Conservation (phyloP, 2,888 invertebrate genomes). For the Rugalucina vietnamica region DNA sequence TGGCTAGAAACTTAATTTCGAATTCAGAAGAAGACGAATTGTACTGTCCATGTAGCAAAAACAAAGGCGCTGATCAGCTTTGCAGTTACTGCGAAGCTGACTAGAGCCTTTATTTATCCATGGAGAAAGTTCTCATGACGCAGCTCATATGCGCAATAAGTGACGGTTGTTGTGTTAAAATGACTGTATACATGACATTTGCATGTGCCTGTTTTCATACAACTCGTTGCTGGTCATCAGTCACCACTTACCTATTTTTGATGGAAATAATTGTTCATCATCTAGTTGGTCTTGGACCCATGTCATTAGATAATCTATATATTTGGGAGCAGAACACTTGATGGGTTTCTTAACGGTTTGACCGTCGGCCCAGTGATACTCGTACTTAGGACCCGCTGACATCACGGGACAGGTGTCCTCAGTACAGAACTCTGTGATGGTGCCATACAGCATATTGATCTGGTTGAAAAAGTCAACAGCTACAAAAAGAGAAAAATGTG, state of each 20-base stretch:
- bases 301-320: slow-evolving; percentile 99
- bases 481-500: slow-evolving; percentile 86
- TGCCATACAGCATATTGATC: slow-evolving; percentile 99
- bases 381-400: slow-evolving; percentile 99
- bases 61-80: no score
- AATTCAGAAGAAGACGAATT: no score
- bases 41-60: no score
- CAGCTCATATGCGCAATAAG: no score
- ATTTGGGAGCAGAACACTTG: slow-evolving; percentile 99
- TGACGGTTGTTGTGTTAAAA: no score
- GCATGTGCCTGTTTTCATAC: no score
- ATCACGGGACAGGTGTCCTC: slow-evolving; percentile 98
- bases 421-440: slow-evolving; percentile 99
- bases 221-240: not conserved
- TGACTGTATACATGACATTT: no score
- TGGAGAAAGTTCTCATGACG: no score
- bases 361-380: slow-evolving; percentile 99
- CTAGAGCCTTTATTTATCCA: no score
- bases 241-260: slow-evolving; percentile 92
- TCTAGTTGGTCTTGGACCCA: slow-evolving; percentile 99
- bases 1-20: no score
- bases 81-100: no score
- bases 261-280: slow-evolving; percentile 98
- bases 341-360: slow-evolving; percentile 98
- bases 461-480: slow-evolving; percentile 99